A percentile compares a stretch with the other conserved stretches of the same genome.
Conservation (phyloP, 92 coral and sea anemone species). For the Ricordea florida region DNA sequence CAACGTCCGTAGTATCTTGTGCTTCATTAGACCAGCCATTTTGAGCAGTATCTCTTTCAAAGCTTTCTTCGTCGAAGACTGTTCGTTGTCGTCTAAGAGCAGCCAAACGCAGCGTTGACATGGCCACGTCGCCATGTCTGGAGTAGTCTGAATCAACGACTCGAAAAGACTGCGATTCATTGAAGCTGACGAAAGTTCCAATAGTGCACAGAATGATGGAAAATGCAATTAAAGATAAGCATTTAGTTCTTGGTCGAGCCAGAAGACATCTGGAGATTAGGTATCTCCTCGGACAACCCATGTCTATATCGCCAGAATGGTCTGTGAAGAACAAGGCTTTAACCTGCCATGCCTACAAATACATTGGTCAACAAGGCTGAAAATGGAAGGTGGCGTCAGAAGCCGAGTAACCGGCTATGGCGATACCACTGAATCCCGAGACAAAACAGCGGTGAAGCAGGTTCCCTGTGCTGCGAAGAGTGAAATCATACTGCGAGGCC, state of each 20-base stretch:
- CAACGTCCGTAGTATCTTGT: background rate
- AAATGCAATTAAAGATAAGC: slow-evolving; percentile 2
- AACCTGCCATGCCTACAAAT: too few relatives aligned
- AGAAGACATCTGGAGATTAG: slow-evolving; percentile 21
- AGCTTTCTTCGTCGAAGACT: background rate
- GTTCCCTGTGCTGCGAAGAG: background rate
- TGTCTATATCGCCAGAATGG: background rate
- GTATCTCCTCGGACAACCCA: slow-evolving; percentile 25
- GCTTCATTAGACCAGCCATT: background rate
- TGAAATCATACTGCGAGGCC: slow-evolving; percentile 16
- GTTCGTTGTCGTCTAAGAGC: background rate
- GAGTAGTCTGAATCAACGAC: too few relatives aligned
- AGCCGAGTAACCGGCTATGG: slow-evolving; percentile 16
- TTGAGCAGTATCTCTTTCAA: background rate
- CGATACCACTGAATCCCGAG: background rate
- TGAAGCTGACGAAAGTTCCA: slow-evolving; percentile 7
- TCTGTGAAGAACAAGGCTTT: background rate
- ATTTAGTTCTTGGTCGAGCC: slow-evolving; percentile 45
- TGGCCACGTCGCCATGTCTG: too few relatives aligned
- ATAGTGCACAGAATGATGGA: slow-evolving; percentile 10
- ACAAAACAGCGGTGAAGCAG: slow-evolving; percentile 5
- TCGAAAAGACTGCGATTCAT: too few relatives aligned
- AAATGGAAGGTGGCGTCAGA: too few relatives aligned
- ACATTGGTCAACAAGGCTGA: too few relatives aligned
- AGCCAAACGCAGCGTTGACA: too few relatives aligned